Conservation (phyloP, 2,888 invertebrate species). For the Trisateles emortualis region DNA sequence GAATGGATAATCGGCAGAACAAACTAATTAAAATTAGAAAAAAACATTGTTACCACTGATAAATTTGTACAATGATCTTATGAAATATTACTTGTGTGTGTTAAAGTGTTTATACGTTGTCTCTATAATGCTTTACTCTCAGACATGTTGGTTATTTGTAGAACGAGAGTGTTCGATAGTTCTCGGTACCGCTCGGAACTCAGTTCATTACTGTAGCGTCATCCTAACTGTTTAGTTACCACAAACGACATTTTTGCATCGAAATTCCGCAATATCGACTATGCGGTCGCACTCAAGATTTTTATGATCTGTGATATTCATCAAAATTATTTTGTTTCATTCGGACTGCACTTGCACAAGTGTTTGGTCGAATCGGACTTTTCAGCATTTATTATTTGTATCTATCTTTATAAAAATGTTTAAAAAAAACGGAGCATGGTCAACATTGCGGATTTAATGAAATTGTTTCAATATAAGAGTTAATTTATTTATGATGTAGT, state of each 20-base stretch:
- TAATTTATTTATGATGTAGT: slow-evolving; percentile 45
- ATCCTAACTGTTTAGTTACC: slow-evolving; percentile 42
- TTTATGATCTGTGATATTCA: slow-evolving; percentile 46
- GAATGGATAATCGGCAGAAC: slow-evolving; percentile 32
- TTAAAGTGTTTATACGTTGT: slow-evolving; percentile 22
- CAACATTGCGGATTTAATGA: slow-evolving; percentile 47
- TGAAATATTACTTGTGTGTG: slow-evolving; percentile 43
- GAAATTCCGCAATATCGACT: slow-evolving; percentile 49
- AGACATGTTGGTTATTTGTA: slow-evolving; percentile 44
- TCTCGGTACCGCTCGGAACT: slow-evolving; percentile 22
- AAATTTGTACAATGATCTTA: slow-evolving; percentile 37
- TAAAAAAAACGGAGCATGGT: slow-evolving; percentile 38
- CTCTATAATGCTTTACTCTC: slow-evolving; percentile 36
- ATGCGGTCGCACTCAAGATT: slow-evolving; percentile 33
- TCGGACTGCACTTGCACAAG: slow-evolving; percentile 10
- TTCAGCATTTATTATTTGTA: slow-evolving; percentile 45
- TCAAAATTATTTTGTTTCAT: slow-evolving; percentile 42
- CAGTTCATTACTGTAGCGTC: slow-evolving; percentile 19
- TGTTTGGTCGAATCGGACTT: slow-evolving; percentile 1
- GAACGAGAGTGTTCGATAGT: slow-evolving; percentile 31
- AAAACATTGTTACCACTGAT: slow-evolving; percentile 49
- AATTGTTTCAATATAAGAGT: slow-evolving; percentile 49
- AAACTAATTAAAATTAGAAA: slow-evolving; percentile 31
- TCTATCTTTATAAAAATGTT: slow-evolving; percentile 21
- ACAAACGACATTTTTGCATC: slow-evolving; percentile 30